phyloP scores from a whole-genome alignment of 2,113 vertebrate species.

The Anas platyrhynchos region DNA sequence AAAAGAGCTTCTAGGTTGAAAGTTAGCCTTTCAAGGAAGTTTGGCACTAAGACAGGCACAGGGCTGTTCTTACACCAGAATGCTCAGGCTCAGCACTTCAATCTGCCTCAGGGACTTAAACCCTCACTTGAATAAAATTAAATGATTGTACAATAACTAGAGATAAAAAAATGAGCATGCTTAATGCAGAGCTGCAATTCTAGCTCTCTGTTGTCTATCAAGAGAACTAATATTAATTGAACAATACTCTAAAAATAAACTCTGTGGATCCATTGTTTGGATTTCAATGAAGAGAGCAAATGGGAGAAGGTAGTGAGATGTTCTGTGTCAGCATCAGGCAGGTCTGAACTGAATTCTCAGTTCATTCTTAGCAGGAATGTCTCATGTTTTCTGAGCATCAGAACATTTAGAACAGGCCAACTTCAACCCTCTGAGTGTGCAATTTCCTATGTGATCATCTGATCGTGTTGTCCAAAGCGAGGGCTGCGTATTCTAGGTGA shows the following conservation, averaged over 20 bases:
- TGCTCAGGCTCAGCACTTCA: slow-evolving; percentile 29
- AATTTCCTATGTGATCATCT: neutral
- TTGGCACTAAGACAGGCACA: neutral
- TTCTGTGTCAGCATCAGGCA: neutral
- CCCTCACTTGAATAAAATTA: slow-evolving; percentile 59
- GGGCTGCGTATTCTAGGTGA: neutral
- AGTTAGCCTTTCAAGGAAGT: neutral
- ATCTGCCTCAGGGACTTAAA: slow-evolving; percentile 41
- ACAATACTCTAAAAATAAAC: slow-evolving; percentile 40
- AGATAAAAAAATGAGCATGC: slow-evolving; percentile 27
- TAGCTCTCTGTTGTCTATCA: slow-evolving; percentile 28
- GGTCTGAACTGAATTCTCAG: neutral
- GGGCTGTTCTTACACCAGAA: neutral
- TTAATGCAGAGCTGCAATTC: slow-evolving; percentile 18
- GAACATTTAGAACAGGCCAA: neutral
- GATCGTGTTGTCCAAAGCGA: neutral
- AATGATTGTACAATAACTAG: slow-evolving; percentile 61
- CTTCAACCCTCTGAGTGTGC: neutral
- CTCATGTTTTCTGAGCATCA: neutral
- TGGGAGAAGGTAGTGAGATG: neutral
- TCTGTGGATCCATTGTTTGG: neutral
- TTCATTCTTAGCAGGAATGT: neutral
- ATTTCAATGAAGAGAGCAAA: neutral
- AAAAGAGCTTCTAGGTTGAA: neutral
- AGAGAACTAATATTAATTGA: slow-evolving; percentile 43